Conservation (phyloP, 2,113 vertebrate species). For the Electrona antarctica region DNA sequence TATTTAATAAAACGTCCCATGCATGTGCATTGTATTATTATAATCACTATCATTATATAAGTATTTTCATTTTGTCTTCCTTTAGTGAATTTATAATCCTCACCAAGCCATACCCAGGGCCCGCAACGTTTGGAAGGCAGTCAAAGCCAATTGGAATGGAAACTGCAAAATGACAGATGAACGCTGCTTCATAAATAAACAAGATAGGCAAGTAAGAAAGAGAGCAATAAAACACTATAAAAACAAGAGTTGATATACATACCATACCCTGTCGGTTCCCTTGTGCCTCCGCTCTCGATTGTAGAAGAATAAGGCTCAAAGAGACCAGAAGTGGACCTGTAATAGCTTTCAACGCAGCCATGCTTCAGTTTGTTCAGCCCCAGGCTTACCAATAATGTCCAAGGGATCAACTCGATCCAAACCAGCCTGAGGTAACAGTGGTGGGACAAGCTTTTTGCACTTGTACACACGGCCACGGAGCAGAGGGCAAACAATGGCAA, state of each 20-base stretch:
- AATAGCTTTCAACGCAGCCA: slow-evolving; percentile 49
- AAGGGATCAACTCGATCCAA: slow-evolving; percentile 17
- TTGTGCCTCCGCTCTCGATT: slow-evolving; percentile 36
- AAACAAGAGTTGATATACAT: slow-evolving; percentile 20
- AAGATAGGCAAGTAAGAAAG: too few relatives aligned
- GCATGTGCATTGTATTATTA: too few relatives aligned
- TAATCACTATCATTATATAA: too few relatives aligned
- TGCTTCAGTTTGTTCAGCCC: slow-evolving; percentile 40
- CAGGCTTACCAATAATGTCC: background rate
- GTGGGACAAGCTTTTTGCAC: background rate
- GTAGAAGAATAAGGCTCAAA: slow-evolving; percentile 38
- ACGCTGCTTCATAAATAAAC: too few relatives aligned
- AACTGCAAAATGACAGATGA: too few relatives aligned
- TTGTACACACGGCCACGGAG: slow-evolving; percentile 42
- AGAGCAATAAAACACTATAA: too few relatives aligned
- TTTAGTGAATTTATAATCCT: too few relatives aligned
- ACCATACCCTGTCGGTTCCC: slow-evolving; percentile 50
- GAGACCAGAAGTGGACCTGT: slow-evolving; percentile 53
- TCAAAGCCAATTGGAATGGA: too few relatives aligned
- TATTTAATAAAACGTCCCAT: too few relatives aligned
- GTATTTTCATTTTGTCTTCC: too few relatives aligned
- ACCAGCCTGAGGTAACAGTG: slow-evolving; percentile 8
- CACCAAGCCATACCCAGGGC: too few relatives aligned
- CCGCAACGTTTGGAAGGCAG: too few relatives aligned
- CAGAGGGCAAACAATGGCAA: slow-evolving; percentile 25